phyloP scores from a whole-genome alignment of 2,888 invertebrate species.

The Athripsodes cinereus region DNA sequence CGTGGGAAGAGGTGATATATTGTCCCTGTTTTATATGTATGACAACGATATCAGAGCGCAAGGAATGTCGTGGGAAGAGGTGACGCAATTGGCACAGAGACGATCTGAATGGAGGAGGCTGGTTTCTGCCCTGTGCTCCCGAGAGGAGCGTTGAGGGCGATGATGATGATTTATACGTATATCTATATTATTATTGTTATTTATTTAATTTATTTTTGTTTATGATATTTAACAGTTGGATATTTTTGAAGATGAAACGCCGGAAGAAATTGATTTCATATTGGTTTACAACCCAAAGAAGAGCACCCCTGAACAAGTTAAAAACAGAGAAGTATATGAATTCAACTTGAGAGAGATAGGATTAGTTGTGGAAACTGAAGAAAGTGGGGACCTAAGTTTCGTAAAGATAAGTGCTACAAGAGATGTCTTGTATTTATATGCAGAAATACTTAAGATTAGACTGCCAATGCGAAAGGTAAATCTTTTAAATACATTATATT shows the following conservation, averaged over 20 bases:
- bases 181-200: no score
- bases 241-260: neutral
- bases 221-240: neutral
- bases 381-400: constrained; percentile 55
- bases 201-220: neutral
- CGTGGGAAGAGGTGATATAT: no score
- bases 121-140: no score
- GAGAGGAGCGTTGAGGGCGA: no score
- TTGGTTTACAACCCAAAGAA: constrained; percentile 48
- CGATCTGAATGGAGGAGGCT: no score
- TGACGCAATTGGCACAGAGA: no score
- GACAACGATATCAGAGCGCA: no score
- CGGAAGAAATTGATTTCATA: constrained; percentile 45
- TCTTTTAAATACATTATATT: constrained; percentile 1
- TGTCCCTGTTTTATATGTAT: no score
- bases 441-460: constrained; percentile 68
- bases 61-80: no score
- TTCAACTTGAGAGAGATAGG: constrained; percentile 55
- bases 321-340: constrained; percentile 52
- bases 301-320: constrained; percentile 33
- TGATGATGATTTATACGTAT: no score
- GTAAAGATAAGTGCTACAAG: constrained; percentile 67
- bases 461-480: constrained; percentile 67
- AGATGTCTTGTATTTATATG: constrained; percentile 64
- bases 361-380: constrained; percentile 53